Evolutionary conservation across 2,797 vertebrate species (phyloP).

Genomic region (Poeciliopsis infans): DNA sequence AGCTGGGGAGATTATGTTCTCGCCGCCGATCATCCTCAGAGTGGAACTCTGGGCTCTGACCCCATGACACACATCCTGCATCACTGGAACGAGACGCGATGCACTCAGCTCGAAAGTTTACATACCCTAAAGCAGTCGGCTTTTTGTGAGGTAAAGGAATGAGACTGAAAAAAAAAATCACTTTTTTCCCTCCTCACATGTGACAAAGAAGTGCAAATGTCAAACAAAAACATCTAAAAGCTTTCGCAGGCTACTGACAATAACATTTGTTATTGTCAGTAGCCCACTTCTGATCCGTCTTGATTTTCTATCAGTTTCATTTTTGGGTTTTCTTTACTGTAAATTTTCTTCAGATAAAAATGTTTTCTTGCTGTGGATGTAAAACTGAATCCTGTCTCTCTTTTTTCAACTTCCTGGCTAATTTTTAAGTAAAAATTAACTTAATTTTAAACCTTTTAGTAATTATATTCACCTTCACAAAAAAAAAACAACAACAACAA

Average conservation of each 20-base stretch:
- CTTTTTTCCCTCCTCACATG: neutral
- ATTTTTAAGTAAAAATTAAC: neutral
- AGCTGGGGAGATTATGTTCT: conserved; percentile 1
- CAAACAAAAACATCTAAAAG: neutral
- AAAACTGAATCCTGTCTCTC: neutral
- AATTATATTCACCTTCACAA: neutral
- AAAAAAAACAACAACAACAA: neutral
- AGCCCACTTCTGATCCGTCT: neutral
- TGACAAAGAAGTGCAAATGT: neutral
- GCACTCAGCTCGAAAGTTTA: neutral
- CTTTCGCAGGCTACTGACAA: neutral
- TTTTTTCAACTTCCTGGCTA: neutral
- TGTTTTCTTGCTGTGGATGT: neutral
- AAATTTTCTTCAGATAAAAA: neutral
- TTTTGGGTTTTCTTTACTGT: neutral
- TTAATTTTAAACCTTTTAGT: neutral
- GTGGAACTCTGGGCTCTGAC: neutral
- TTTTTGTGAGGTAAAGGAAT: neutral
- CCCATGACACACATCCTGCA: neutral
- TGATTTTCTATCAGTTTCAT: neutral
- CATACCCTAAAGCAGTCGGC: neutral
- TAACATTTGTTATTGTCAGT: too few species aligned
- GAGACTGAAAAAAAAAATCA: neutral
- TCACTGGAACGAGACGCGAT: neutral
- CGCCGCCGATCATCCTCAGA: neutral